Evolutionary conservation across 2,113 vertebrate species (phyloP), one percentile per base, ranked within the genome.

Genomic region (Pelusios castaneus): DNA sequence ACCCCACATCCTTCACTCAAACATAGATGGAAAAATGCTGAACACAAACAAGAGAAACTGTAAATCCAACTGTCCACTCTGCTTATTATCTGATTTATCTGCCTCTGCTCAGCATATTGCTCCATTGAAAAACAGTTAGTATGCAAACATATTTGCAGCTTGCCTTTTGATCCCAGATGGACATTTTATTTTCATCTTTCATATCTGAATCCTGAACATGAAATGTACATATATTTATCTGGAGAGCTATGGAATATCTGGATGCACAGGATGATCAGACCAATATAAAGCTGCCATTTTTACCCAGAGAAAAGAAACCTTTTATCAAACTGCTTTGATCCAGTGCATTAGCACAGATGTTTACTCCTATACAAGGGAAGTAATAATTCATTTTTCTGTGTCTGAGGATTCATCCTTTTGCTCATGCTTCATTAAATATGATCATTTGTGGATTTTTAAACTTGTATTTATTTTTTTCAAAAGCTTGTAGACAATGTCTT

Each of bases 121-220:
- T 49, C 17, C 29, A 3, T n/a, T 45, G 58, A 86, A 84, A 80
- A 93, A 77, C 67, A 58, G 1, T 6, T 82, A 51, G 54, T 84
- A 8, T 4, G 75, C 90, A 81, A 94, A 88, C 10, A 84, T 17
- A 12, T 82, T 87, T 91, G 17, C 7, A 82, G 38, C 31, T 88
- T 83, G 92, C 25, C 34, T 82, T 24, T 93, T 92, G 31, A 88
- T 67, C 54, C 11, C 9, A 43, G 27, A 54, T 34, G 51, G 17
- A 3, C 5, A 6, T 0, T 0, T 2, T 29, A 0, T 3, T 22
- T 3, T 4, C 5, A 2, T 47, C 16, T 9, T 85, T 47, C 12
- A 63, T 85, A 34, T 14, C 52, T 89, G 85, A n/a, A 45, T 91
- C 85, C 47, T 76, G 38, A 83, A 88, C 91, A 10, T 83, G 41